Conservation (phyloP, 2,888 invertebrate species). For the Coleophora flavipennella region DNA sequence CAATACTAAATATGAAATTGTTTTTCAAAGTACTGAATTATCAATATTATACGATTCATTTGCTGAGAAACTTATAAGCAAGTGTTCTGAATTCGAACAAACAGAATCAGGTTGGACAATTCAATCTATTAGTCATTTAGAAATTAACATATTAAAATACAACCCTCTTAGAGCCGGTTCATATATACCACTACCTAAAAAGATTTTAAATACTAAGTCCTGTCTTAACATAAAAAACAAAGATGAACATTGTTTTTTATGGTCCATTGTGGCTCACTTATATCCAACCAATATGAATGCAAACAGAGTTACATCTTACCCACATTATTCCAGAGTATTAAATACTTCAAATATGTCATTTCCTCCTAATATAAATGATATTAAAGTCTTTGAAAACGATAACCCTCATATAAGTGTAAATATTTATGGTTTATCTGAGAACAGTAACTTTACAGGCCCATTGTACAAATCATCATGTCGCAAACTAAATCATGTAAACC, state of each 20-base stretch:
- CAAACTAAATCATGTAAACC: no score
- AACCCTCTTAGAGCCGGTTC: conserved; percentile 10
- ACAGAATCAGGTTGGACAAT: conserved; percentile 9
- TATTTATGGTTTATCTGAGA: not conserved
- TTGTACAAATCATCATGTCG: no score
- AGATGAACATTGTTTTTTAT: conserved; percentile 10
- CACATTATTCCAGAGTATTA: conserved; percentile 1
- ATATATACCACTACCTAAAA: conserved; percentile 4
- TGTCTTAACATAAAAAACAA: conserved; percentile 6
- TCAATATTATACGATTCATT: no score
- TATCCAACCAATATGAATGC: conserved; percentile 6
- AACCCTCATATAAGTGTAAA: conserved; percentile 1
- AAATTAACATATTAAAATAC: conserved; percentile 10
- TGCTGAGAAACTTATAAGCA: not conserved
- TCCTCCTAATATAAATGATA: conserved; percentile 8
- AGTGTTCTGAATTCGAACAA: conserved; percentile 2
- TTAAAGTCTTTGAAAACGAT: conserved; percentile 8
- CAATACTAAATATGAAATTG: not conserved
- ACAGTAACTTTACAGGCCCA: no score
- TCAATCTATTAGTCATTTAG: conserved; percentile 3
- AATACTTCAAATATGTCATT: conserved; percentile 6
- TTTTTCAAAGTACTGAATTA: not conserved
- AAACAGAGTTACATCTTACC: conserved; percentile 1
- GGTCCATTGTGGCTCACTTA: conserved; percentile 10
- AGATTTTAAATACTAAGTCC: conserved; percentile 4